phyloP scores from a whole-genome alignment of 2,797 vertebrate genomes.

The Eulemur rubriventer region DNA sequence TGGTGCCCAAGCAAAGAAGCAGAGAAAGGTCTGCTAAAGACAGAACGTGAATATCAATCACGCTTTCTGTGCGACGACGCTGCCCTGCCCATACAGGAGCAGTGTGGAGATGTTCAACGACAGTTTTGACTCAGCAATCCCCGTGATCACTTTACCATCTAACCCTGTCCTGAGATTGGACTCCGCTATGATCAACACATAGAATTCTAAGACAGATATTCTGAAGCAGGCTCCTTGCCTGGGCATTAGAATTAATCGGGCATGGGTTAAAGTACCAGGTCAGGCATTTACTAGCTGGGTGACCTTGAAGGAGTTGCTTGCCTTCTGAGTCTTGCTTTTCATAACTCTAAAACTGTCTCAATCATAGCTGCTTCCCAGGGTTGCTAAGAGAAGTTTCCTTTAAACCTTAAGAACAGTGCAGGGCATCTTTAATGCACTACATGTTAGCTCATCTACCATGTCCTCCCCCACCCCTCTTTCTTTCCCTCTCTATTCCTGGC shows the following conservation, averaged over 20 bases:
- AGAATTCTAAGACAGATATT: not conserved
- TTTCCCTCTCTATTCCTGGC: not conserved
- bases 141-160: not conserved
- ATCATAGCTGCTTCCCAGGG: not conserved
- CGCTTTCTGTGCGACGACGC: not conserved
- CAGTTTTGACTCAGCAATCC: not conserved
- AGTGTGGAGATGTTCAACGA: not conserved
- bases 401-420: not conserved
- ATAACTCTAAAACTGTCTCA: not conserved
- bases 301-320: not conserved
- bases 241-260: not conserved
- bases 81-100: not conserved
- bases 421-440: not conserved
- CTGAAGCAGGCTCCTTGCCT: not conserved
- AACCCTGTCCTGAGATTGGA: not conserved
- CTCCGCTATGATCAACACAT: not conserved
- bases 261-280: not conserved
- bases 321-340: not conserved
- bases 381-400: not conserved
- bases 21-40: not conserved
- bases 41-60: not conserved
- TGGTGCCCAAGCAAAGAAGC: not conserved
- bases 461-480: not conserved
- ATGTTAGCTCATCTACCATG: not conserved
- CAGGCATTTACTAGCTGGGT: not conserved